Base-by-base conservation (phyloP, 2,113 vertebrate species). In the Chaenocephalus aceratus region DNA sequence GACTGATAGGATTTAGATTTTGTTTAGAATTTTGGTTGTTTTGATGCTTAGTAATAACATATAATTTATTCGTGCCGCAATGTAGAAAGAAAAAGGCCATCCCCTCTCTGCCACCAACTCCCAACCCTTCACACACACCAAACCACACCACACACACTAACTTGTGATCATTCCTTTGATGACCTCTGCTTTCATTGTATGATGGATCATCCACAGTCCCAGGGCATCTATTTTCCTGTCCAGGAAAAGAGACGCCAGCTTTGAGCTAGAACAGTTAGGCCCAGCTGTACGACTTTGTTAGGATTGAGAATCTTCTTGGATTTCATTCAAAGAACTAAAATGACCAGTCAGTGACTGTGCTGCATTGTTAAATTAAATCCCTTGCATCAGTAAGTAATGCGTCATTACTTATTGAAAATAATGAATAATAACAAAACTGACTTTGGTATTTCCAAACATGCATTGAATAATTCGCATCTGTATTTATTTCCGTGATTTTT, bases 101-200 rank as follows among this genome's bases (percentile, higher is more conserved):
- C 68, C 75, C 4, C 49, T 75, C 48, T 30, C 48, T 14, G 10
- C 59, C 34, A 30, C 44, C 67, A 52, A 15, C 69, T 16, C 71
- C 34, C 60, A 15, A 21, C n/a, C 16, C 62, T 36, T 41, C 65
- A 34, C 60, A 57, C 59, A 6, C 61, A 76, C 58, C 15, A 15
- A 53, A 49, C 76, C 62, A 71, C 62, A 77, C 67, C 56, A 79
- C 60, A 86, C 82, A 88, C 69, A 83, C 66, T 75, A 66, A 75
- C 56, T 83, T 78, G 58, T 82, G 84, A 91, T 92, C 83, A 82
- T 85, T 83, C 83, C 85, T 86, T 77, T 82, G 74, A 88, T 91
- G 89, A 91, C 91, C 83, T 89, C 83, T 88, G 72, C 90, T 89
- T 93, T 92, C 82, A 87, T 65, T 63, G 30, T 65, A 87, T 89